Percentiles rank a stretch among this genome's conserved stretches.
phyloP scores from a whole-genome alignment of 2,888 invertebrate genomes.

The Rhamphomyia laevipes region DNA sequence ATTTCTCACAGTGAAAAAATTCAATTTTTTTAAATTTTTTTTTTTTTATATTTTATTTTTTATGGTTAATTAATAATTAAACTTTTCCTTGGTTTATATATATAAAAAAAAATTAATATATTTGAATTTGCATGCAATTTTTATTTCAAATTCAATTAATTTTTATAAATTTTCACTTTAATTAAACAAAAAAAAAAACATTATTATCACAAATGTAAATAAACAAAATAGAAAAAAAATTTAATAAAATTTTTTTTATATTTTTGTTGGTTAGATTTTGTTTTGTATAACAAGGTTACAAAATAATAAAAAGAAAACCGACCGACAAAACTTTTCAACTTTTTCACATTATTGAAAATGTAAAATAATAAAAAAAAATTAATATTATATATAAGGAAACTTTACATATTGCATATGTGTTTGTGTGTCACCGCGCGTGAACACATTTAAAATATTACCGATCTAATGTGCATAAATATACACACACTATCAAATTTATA shows the following conservation, averaged over 20 bases:
- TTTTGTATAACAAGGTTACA: neutral
- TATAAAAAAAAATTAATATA: too few relatives aligned
- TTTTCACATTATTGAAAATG: too few relatives aligned
- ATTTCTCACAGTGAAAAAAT: neutral
- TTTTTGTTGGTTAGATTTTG: too few relatives aligned
- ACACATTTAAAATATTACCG: slow-evolving; percentile 6
- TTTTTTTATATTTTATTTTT: neutral
- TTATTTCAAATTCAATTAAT: too few relatives aligned
- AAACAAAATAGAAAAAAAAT: too few relatives aligned
- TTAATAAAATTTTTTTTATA: too few relatives aligned
- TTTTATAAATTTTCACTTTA: too few relatives aligned
- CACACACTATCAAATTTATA: too few relatives aligned
- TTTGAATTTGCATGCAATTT: too few relatives aligned
- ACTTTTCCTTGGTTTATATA: too few relatives aligned
- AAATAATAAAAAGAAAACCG: neutral
- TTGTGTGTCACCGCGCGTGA: slow-evolving; percentile 21
- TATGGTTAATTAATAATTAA: too few relatives aligned
- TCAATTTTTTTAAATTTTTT: neutral
- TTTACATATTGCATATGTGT: slow-evolving; percentile 18
- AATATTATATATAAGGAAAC: slow-evolving; percentile 5
- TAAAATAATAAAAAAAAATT: neutral
- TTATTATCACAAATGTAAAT: neutral
- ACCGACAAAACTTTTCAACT: neutral
- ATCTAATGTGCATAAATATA: neutral
- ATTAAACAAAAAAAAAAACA: too few relatives aligned